phyloP scores from a whole-genome alignment of 2,113 vertebrate genomes.

The Charadrius vociferus region DNA sequence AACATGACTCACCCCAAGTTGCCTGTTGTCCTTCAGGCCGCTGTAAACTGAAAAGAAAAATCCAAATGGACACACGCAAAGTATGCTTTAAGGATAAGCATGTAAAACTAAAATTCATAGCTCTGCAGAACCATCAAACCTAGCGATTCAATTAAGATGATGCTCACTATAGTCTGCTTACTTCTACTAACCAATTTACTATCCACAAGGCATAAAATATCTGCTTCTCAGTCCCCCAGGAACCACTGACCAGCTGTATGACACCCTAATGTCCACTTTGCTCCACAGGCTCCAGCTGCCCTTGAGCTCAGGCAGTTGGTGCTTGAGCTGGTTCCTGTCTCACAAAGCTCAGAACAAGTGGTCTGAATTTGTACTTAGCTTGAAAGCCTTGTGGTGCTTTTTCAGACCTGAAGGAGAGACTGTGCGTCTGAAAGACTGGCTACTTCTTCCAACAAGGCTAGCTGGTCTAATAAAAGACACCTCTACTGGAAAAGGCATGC shows the following conservation, averaged over 20 bases:
- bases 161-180: neutral
- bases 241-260: neutral
- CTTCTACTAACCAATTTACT: neutral
- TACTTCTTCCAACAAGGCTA: neutral
- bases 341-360: neutral
- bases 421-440: neutral
- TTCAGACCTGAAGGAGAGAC: neutral
- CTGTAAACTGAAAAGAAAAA: neutral
- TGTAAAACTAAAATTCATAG: neutral
- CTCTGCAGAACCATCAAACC: neutral
- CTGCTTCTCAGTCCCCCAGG: neutral
- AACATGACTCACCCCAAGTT: neutral
- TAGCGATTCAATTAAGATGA: neutral
- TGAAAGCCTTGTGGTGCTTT: neutral
- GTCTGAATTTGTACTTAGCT: neutral
- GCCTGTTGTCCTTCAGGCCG: neutral
- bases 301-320: neutral
- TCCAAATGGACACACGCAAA: neutral
- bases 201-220: neutral
- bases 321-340: neutral
- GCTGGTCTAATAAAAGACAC: neutral
- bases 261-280: neutral
- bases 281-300: neutral
- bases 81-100: neutral
- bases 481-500: neutral